A percentile compares a stretch with the other conserved stretches of the same genome.
phyloP scores from a whole-genome alignment of 2,113 vertebrate genomes.

The Bubo scandiacus region DNA sequence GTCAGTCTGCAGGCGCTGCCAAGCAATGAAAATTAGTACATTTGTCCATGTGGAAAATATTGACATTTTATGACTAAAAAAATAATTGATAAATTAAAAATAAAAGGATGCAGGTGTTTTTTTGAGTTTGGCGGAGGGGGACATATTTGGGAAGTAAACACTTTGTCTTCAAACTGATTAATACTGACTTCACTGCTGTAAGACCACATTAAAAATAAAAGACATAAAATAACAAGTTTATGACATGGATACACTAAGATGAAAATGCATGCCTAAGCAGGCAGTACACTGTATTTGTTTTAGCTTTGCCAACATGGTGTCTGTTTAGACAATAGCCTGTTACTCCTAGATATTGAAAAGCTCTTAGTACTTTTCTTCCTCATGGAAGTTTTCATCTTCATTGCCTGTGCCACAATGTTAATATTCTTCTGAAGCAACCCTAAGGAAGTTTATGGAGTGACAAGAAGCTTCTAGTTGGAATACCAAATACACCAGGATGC shows the following conservation, averaged over 20 bases:
- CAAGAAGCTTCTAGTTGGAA: slow-evolving; percentile 2
- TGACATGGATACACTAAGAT: neutral
- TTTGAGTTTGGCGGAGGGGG: neutral
- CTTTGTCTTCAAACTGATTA: neutral
- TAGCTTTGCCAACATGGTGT: neutral
- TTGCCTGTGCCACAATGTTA: neutral
- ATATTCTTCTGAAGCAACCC: neutral
- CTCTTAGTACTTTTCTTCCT: neutral
- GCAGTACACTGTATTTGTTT: neutral
- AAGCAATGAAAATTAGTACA: neutral
- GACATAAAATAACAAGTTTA: neutral
- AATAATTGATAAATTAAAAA: neutral
- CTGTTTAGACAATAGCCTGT: neutral
- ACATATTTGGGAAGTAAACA: neutral
- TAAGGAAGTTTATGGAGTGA: neutral
- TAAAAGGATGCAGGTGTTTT: neutral
- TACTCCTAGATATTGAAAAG: neutral
- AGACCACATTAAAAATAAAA: neutral
- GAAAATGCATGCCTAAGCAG: neutral
- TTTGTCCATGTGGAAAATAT: neutral
- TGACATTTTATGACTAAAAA: neutral
- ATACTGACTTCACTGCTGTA: neutral
- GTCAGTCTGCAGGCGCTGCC: neutral
- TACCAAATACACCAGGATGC: slow-evolving; percentile 7
- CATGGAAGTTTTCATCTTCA: neutral